Conservation (phyloP, 2,888 invertebrate species). For the Artemia sinica region DNA sequence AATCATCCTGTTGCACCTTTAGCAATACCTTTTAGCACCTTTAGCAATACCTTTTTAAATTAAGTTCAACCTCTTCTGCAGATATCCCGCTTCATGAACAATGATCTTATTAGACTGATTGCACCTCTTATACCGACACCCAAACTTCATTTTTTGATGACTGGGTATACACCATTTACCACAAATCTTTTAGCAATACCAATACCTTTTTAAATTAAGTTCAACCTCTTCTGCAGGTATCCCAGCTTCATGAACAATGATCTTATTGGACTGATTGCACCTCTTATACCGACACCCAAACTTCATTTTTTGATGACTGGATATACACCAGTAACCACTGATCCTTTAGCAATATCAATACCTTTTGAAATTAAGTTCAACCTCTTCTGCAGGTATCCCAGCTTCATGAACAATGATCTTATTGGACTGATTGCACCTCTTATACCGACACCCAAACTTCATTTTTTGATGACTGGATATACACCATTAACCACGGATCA, state of each 20-base stretch:
- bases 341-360: not conserved
- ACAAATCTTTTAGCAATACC: not conserved
- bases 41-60: slow-evolving; percentile 31
- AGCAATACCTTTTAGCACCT: not conserved
- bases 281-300: slow-evolving; percentile 89
- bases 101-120: slow-evolving; percentile 82
- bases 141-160: slow-evolving; percentile 94
- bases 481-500: slow-evolving; percentile 84
- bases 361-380: slow-evolving; percentile 31
- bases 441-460: slow-evolving; percentile 90
- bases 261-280: slow-evolving; percentile 80
- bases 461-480: slow-evolving; percentile 97
- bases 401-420: slow-evolving; percentile 95
- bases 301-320: slow-evolving; percentile 98
- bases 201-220: slow-evolving; percentile 31
- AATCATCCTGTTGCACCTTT: not conserved
- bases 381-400: slow-evolving; percentile 49
- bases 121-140: slow-evolving; percentile 93
- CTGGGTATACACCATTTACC: slow-evolving; percentile 85
- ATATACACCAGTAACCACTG: slow-evolving; percentile 78
- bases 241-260: slow-evolving; percentile 98
- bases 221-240: slow-evolving; percentile 40
- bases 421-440: slow-evolving; percentile 85
- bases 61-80: slow-evolving; percentile 29
- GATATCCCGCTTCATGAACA: slow-evolving; percentile 95